Percentiles rank a stretch among this genome's conserved stretches.
Evolutionary conservation across 2,797 vertebrate species (phyloP).

Genomic region (Cossypha niveicapilla): DNA sequence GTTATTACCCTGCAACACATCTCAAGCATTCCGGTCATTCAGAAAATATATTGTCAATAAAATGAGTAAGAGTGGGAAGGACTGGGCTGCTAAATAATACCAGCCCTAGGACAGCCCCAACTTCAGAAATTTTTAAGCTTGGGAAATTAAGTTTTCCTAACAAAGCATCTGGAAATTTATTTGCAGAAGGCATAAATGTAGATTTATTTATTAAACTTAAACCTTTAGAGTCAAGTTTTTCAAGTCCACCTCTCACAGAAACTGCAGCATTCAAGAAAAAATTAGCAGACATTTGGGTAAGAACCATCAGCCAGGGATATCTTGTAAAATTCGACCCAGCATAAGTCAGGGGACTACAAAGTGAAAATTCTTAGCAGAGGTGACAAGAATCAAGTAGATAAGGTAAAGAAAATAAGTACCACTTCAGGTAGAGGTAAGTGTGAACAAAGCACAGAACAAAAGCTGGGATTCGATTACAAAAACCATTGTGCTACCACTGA

Average conservation of each 20-base stretch:
- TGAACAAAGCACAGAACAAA: not conserved
- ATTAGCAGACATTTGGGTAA: not conserved
- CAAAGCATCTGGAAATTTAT: not conserved
- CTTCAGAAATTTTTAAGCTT: not conserved
- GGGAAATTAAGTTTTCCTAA: not conserved
- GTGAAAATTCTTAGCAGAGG: not conserved
- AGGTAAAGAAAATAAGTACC: not conserved
- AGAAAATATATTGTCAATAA: not conserved
- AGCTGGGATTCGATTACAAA: not conserved
- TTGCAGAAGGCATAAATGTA: not conserved
- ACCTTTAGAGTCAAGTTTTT: not conserved
- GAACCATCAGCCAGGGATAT: not conserved
- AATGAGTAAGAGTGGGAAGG: not conserved
- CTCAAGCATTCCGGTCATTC: not conserved
- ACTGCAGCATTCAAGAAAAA: not conserved
- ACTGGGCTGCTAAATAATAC: not conserved
- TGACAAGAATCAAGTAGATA: slow-evolving; percentile 13
- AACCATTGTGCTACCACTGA: not conserved
- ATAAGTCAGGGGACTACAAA: not conserved
- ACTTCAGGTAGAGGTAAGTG: not conserved
- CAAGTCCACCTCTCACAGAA: not conserved
- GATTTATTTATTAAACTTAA: not conserved
- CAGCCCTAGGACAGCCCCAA: not conserved
- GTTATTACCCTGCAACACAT: not conserved
- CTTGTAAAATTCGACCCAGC: not conserved